Base-by-base conservation (phyloP, 1,140 invertebrate species). In the Trachymyrmex septentrionalis region DNA sequence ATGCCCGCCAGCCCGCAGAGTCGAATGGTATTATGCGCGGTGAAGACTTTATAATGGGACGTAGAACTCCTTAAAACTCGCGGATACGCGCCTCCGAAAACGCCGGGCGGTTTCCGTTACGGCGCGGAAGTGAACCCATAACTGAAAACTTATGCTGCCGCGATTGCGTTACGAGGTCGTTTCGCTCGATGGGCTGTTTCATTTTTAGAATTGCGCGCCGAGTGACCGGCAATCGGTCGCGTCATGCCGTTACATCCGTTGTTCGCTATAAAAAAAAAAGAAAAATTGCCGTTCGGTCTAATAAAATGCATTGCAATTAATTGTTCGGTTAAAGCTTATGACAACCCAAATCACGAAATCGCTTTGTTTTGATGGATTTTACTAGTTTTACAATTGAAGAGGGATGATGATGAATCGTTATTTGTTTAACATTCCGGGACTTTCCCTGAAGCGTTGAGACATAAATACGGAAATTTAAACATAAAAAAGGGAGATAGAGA, bases 31-130 rank as follows among this genome's bases (percentile, higher is more conserved):
- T 95, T 95, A 95, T 95, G 93, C 94, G 94, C 93, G 92, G 93
- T 95, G 94, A 95, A 95, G 95, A 95, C 94, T 95, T 95, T 95
- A 95, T 95, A 95, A 95, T 95, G 91, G 94, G 82, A 93, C 92
- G 91, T 91, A 92, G 92, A 94, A 95, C 93, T 95, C 91, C 92
- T 94, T 93, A 94, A 94, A 95, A 94, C 92, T 95, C 92, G 88
- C 89, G 82, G 89, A 85, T 90, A 90, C 85, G 82, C 75, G 76
- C 59, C 57, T 72, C 53, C 67, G 69, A 86, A 86, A 86, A 59
- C 12, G 75, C 55, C 50, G 66, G 14, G 48, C 77, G 30, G 77
- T 44, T 44, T 78, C 44, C 57, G 77, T 76, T 30, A 69, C 82
- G 71, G 53, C 67, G 80, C 63, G 77, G 50, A 21, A 57, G 48